Evolutionary conservation across 1,140 invertebrate genomes (phyloP), one percentile per base, ranked within the genome.

Genomic region (Bombus picipes): DNA sequence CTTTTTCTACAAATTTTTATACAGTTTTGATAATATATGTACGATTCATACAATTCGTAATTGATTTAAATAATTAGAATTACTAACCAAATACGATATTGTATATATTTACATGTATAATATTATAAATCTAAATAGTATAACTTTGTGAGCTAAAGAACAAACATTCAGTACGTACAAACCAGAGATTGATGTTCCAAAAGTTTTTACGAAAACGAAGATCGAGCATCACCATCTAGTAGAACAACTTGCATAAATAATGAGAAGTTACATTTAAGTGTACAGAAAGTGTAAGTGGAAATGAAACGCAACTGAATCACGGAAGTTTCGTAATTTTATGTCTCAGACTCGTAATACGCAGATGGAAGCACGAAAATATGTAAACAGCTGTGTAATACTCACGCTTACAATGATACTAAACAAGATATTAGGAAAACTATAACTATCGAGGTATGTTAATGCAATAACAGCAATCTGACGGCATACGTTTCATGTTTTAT

Each of bases 321-420:
- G 25, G 34, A 80, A 80, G 66, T 80, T 80, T 70, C 43, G 66
- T 71, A 80, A 80, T 80, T 71, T 70, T 80, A 43, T 32, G 70
- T 37, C 6, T 66, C 78, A 37, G 18, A 18, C 34, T 39, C 32
- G 34, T 32, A 28, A 37, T 22, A n/a, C 32, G 25, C 43, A 12
- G 41, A 47, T 53, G 8, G 34, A 80, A 22, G 32, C 65, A 47
- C 41, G n/a, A 28, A 41, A 79, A 70, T 79, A 41, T 53, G 78
- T 53, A 80, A 80, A 70, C 28, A 71, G 32, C 34, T n/a, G 25
- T 32, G 5, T 57, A 71, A 53, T 37, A n/a, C 78, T 39, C 32
- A 15, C 43, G 34, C 12, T 57, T n/a, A 41, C 34, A 13, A 43
- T 37, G 68, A 71, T 53, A 71, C 32, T 39, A 37, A 39, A 65